Conservation (phyloP, 2,888 invertebrate species). For the Leptinotarsa tumamoca region DNA sequence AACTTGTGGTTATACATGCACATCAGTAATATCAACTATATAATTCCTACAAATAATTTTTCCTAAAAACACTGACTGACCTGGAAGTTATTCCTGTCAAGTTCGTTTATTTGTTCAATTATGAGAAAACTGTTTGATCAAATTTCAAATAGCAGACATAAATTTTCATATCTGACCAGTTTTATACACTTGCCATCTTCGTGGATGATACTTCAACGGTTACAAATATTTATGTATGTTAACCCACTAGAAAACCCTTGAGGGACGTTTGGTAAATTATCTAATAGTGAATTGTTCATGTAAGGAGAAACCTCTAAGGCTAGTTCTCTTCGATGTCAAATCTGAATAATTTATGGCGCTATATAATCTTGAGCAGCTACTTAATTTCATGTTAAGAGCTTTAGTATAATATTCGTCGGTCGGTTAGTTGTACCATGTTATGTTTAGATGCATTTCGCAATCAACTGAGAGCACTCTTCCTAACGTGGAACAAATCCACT, state of each 20-base stretch:
- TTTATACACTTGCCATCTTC: background rate
- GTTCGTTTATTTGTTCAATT: too few species aligned
- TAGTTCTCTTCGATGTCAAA: background rate
- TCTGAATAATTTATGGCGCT: slow-evolving; percentile 10
- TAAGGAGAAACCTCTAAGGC: slow-evolving; percentile 6
- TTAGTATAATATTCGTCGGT: background rate
- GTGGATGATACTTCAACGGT: background rate
- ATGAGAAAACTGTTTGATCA: too few species aligned
- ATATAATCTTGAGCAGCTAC: slow-evolving; percentile 9
- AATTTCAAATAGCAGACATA: background rate
- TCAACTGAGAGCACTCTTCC: background rate
- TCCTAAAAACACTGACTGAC: too few species aligned
- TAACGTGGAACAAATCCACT: background rate
- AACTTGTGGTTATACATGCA: too few species aligned
- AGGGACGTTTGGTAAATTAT: slow-evolving; percentile 16
- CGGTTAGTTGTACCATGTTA: background rate
- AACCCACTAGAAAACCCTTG: background rate
- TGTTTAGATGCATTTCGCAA: background rate
- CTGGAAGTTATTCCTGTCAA: too few species aligned
- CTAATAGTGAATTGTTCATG: slow-evolving; percentile 13
- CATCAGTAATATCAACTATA: too few species aligned
- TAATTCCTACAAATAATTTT: too few species aligned
- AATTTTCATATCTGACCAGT: background rate
- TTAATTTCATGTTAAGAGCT: slow-evolving; percentile 5
- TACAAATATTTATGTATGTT: background rate